Base-by-base conservation (phyloP, 2,888 invertebrate species). In the Quadriops clusia region DNA sequence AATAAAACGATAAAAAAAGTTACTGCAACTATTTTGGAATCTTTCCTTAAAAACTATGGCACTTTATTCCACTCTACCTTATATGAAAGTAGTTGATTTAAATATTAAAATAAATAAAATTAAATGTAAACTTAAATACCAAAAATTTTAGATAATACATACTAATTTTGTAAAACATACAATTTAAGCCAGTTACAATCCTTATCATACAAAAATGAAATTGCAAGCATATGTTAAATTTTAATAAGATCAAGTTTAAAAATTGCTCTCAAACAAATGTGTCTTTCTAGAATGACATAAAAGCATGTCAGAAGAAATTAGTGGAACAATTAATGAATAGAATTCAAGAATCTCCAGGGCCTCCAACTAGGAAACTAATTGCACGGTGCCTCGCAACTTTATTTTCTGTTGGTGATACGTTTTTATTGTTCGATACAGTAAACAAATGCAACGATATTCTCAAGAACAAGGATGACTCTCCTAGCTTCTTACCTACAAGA, bases 381-480 rank as follows among this genome's bases (percentile, higher is more conserved):
- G 93, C 95, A 9, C 70, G 86, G 53, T 90, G 90, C 54, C 65
- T 95, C 39, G 93, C 94, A 0, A 91, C 90, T 1, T 65, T 98
- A 22, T 98, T 95, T 65, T 89, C 89, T 37, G 91, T 97, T 9
- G 98, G 97, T 1, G 97, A 98, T 58, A 93, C 97, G 18, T 94
- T 94, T 60, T 68, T 90, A 34, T 72, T 99, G 23, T 97, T 97
- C 59, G 93, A 94, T 47, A 93, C 94, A 3, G 91, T 98, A 31
- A 97, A 97, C 62, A 85, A 87, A 47, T 97, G 97, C 65, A 98
- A 97, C 66, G 97, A 98, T 53, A 85, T 94, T 44, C 72, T 97
- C 33, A 89, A 86, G 61, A 89, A 87, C 47, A 94, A 93, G 58
- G 97, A 98, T 68, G 97, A 98, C 58, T 94, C 95, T 1, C 93